A percentile compares a stretch with the other conserved stretches of the same genome.
Evolutionary conservation across 2,113 vertebrate genomes (phyloP).

Genomic region (Drymodes brunneopygia): DNA sequence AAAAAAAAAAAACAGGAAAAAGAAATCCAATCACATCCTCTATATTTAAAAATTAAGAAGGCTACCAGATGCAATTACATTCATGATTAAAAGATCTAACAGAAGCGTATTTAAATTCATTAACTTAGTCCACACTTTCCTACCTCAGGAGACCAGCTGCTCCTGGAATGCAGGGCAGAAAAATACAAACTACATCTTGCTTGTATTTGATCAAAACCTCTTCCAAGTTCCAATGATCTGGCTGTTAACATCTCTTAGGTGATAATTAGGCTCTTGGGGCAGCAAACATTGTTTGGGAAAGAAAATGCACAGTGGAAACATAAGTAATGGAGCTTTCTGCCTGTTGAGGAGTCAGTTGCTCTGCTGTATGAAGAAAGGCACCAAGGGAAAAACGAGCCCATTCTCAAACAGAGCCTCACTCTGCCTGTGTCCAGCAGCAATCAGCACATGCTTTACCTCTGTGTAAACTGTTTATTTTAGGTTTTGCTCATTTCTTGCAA

Average conservation of each 20-base stretch:
- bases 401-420: neutral
- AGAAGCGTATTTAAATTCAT: slow-evolving; percentile 64
- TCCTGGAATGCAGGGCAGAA: slow-evolving; percentile 41
- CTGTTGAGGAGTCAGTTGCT: neutral
- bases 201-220: slow-evolving; percentile 62
- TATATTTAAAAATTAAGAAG: slow-evolving; percentile 53
- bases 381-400: neutral
- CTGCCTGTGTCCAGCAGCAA: neutral
- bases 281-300: slow-evolving; percentile 49
- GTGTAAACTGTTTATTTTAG: neutral
- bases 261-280: slow-evolving; percentile 65
- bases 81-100: slow-evolving; percentile 62
- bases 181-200: slow-evolving; percentile 62
- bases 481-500: neutral
- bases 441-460: slow-evolving; percentile 18
- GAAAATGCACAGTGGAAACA: neutral
- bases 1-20: neutral
- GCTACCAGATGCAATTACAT: slow-evolving; percentile 62
- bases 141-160: slow-evolving; percentile 58
- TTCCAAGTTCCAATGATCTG: slow-evolving; percentile 45
- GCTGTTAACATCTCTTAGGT: slow-evolving; percentile 66
- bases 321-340: neutral
- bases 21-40: slow-evolving; percentile 12
- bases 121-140: slow-evolving; percentile 48
- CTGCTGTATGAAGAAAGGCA: neutral